Evolutionary conservation across 2,113 vertebrate species (phyloP).

Genomic region (Tricholaema leucomelas): DNA sequence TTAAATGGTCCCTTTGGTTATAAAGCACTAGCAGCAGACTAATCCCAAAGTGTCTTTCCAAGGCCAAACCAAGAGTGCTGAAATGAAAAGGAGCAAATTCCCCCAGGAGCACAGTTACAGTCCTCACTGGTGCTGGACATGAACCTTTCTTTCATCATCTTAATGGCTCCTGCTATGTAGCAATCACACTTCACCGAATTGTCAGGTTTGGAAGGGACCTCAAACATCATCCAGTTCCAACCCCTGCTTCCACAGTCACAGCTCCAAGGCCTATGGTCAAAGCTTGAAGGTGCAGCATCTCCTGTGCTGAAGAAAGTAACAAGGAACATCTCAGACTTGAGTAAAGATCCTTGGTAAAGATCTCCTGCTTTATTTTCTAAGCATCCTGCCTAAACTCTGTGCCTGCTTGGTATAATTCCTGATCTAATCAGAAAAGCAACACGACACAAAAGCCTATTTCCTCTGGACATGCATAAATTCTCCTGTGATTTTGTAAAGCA

Average conservation of each 20-base stretch:
- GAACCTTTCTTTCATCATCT: not conserved
- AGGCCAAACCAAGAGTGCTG: not conserved
- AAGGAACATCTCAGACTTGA: not conserved
- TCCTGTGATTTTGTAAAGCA: not conserved
- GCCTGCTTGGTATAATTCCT: not conserved
- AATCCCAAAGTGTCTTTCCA: not conserved
- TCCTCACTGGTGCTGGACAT: accelerated
- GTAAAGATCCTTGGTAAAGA: too few species aligned
- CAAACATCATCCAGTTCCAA: too few species aligned
- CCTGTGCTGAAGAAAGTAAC: not conserved
- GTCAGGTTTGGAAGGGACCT: too few species aligned
- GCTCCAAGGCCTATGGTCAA: not conserved
- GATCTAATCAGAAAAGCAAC: not conserved
- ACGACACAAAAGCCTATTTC: not conserved
- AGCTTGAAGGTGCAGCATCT: not conserved
- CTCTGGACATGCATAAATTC: not conserved
- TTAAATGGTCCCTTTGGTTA: not conserved
- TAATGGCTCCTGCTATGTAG: not conserved
- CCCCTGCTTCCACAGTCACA: not conserved
- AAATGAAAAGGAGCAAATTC: not conserved
- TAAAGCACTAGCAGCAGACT: not conserved
- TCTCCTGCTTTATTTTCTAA: not conserved
- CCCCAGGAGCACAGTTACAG: not conserved
- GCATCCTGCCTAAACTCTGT: not conserved
- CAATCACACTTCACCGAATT: not conserved